phyloP scores from a whole-genome alignment of 2,888 invertebrate species.

The Enchytraeus crypticus region DNA sequence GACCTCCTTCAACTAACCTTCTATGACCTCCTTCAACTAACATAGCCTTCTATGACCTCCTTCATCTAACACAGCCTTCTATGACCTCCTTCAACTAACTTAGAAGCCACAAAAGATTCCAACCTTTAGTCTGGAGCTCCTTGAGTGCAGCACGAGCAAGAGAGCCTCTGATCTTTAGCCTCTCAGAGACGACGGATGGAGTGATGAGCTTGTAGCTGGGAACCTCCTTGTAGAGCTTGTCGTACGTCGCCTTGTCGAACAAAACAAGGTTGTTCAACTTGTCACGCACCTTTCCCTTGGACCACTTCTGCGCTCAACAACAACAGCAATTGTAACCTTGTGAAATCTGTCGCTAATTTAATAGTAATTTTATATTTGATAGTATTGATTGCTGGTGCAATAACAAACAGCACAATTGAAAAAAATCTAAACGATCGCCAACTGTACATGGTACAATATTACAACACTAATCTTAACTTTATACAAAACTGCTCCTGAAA shows the following conservation, averaged over 20 bases:
- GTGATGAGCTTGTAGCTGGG: constrained; percentile 96
- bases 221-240: constrained; percentile 58
- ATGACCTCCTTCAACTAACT: too few species aligned
- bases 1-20: too few species aligned
- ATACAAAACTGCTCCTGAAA: too few species aligned
- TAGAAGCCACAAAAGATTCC: too few species aligned
- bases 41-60: too few species aligned
- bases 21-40: too few species aligned
- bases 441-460: too few species aligned
- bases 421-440: background rate
- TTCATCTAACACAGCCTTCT: too few species aligned
- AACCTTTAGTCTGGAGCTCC: constrained; percentile 87
- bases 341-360: background rate
- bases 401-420: background rate
- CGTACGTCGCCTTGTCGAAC: constrained; percentile 95
- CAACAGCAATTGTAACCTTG: background rate
- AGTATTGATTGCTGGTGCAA: too few species aligned
- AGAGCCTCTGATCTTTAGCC: constrained; percentile 93
- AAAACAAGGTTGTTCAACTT: constrained; percentile 98
- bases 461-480: too few species aligned
- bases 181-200: constrained; percentile 95
- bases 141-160: constrained; percentile 86
- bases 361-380: too few species aligned
- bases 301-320: constrained; percentile 79
- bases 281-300: constrained; percentile 99